Percentiles rank a stretch among this genome's conserved stretches.
These are phyloP conservation scores for Arion vulgaris DNA, from an alignment of 1,140 invertebrate species.

Conservation along the genomic window DNA sequence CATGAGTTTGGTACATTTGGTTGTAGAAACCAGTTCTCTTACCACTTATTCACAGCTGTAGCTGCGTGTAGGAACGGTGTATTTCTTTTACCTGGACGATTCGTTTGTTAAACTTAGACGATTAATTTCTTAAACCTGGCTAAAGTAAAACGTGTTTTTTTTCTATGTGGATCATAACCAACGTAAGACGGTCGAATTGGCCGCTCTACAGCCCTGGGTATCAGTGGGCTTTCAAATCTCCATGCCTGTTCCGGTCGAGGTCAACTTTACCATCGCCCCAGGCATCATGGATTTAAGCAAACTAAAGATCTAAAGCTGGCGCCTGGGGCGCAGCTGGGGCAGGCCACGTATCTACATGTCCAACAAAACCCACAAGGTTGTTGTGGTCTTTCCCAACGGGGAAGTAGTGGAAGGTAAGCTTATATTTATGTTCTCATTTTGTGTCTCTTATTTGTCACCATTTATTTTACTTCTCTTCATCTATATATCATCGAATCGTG, in stretches of 20 bases:
- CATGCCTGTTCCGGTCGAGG: constrained; percentile 24
- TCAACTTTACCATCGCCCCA: neutral
- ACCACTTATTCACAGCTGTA: too few species aligned
- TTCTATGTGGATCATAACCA: constrained; percentile 9
- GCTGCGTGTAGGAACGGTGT: too few species aligned
- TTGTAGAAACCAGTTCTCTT: too few species aligned
- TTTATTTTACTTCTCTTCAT: too few species aligned
- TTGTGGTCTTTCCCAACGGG: constrained; percentile 69
- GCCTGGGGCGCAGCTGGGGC: constrained; percentile 47
- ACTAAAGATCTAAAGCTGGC: constrained; percentile 14
- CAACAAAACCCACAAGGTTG: constrained; percentile 65
- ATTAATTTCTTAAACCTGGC: too few species aligned
- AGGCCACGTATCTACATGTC: constrained; percentile 69
- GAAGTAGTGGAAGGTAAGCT: constrained; percentile 68
- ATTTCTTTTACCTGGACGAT: too few species aligned
- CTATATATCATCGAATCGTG: too few species aligned
- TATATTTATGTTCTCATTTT: neutral
- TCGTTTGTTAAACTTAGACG: too few species aligned
- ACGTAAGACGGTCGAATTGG: neutral
- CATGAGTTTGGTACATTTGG: too few species aligned
- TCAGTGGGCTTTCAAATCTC: neutral
- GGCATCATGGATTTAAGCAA: constrained; percentile 30
- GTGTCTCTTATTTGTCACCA: too few species aligned
- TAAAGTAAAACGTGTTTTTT: neutral
- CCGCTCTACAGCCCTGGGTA: neutral